Conservation (phyloP, 2,797 vertebrate species). For the Leptoclinus maculatus region DNA sequence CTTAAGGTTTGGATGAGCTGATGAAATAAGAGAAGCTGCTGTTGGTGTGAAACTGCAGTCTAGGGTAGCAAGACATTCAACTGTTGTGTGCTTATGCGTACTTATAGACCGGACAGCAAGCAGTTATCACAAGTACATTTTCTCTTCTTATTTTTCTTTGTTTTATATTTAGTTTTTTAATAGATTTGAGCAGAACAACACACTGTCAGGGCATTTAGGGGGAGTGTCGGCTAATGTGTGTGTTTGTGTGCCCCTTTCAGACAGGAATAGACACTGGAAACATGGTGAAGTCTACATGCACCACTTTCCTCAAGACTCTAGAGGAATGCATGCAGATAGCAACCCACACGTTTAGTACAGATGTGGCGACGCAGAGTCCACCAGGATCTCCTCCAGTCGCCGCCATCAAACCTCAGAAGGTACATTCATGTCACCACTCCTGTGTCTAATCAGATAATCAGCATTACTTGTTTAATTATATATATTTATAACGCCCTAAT, state of each 20-base stretch:
- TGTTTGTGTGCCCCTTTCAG: constrained; percentile 60
- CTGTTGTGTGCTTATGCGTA: background rate
- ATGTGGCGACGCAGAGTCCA: constrained; percentile 86
- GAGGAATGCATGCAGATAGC: constrained; percentile 99
- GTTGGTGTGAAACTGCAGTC: constrained; percentile 31
- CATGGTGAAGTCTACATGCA: constrained; percentile 95
- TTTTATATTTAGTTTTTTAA: background rate
- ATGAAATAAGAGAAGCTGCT: constrained; percentile 64
- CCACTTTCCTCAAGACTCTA: constrained; percentile 96
- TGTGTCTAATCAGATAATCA: background rate
- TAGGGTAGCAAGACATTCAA: background rate
- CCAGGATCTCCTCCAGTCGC: constrained; percentile 91
- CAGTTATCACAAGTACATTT: background rate
- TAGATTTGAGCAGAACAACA: background rate
- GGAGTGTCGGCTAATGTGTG: background rate
- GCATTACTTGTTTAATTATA: background rate
- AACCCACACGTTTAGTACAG: constrained; percentile 90
- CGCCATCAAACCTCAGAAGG: constrained; percentile 91
- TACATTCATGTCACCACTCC: constrained; percentile 58
- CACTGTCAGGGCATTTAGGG: background rate
- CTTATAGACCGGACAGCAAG: background rate
- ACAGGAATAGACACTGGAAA: constrained; percentile 87
- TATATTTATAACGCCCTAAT: background rate
- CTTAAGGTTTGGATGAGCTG: constrained; percentile 38
- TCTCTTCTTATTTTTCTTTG: background rate